These are phyloP conservation scores for Archegozetes longisetosus DNA, from an alignment of 1,140 invertebrate genomes.

Conservation along the genomic window DNA sequence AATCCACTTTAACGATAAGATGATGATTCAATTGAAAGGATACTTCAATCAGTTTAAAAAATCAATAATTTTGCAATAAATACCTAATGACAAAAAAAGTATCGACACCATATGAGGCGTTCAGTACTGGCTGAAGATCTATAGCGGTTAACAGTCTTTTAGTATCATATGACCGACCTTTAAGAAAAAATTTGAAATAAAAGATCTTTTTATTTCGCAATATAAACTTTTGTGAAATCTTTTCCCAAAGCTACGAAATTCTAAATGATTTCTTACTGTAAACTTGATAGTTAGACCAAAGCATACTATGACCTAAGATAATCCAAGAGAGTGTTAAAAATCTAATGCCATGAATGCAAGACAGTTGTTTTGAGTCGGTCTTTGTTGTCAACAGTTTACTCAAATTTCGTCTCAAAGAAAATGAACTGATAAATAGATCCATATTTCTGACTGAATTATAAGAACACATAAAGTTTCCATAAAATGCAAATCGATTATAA, in stretches of 20 bases:
- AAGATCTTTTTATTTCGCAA: not conserved
- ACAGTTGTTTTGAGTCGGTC: not conserved
- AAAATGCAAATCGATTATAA: no score
- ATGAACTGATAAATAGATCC: not conserved
- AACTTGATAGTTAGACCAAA: constrained; percentile 1
- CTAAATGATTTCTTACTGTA: not conserved
- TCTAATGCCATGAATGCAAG: constrained; percentile 51
- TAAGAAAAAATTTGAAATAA: no score
- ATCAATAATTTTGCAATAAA: not conserved
- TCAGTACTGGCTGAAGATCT: not conserved
- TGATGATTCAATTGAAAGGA: constrained; percentile 16
- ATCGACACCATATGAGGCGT: not conserved
- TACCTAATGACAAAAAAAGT: not conserved
- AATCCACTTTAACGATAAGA: constrained; percentile 10
- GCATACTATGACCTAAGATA: constrained; percentile 61
- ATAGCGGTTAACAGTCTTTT: not conserved
- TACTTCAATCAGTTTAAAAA: constrained; percentile 1
- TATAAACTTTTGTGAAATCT: not conserved
- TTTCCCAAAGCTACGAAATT: not conserved
- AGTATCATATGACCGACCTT: not conserved
- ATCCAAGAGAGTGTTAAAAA: constrained; percentile 83
- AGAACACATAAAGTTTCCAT: no score
- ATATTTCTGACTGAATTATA: not conserved
- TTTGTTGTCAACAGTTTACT: not conserved
- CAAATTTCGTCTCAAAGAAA: not conserved